A percentile compares a stretch with the other conserved stretches of the same genome.
phyloP scores from a whole-genome alignment of 2,113 vertebrate genomes.

The Gnathonemus longibarbis region DNA sequence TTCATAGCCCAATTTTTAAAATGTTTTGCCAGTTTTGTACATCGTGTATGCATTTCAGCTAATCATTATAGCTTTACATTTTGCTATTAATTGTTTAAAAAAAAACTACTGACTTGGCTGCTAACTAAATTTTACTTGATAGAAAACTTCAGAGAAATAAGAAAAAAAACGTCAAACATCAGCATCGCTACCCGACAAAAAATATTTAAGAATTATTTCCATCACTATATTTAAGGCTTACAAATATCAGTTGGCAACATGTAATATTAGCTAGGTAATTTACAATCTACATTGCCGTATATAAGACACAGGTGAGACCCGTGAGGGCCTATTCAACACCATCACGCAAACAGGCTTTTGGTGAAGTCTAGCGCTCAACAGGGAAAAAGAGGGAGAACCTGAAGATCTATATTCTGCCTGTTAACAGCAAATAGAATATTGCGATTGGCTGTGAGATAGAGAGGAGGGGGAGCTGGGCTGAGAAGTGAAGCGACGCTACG shows the following conservation, averaged over 20 bases:
- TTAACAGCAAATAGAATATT: not conserved
- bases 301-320: not conserved
- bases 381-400: not conserved
- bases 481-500: not conserved
- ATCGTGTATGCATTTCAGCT: not conserved
- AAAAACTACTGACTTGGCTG: not conserved
- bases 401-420: not conserved
- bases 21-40: not conserved
- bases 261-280: not conserved
- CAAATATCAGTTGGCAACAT: not conserved
- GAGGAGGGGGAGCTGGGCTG: not conserved
- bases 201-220: not conserved
- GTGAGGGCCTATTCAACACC: not conserved
- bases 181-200: not conserved
- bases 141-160: not conserved
- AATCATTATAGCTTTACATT: not conserved
- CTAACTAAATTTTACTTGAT: not conserved
- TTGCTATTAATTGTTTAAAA: not conserved
- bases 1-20: not conserved
- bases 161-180: not conserved
- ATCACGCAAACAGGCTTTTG: not conserved
- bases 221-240: not conserved
- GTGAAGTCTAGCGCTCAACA: not conserved
- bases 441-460: not conserved
- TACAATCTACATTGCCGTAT: not conserved